Base-by-base conservation (phyloP, 2,797 vertebrate genomes). In the Pseudochirops corinnae region DNA sequence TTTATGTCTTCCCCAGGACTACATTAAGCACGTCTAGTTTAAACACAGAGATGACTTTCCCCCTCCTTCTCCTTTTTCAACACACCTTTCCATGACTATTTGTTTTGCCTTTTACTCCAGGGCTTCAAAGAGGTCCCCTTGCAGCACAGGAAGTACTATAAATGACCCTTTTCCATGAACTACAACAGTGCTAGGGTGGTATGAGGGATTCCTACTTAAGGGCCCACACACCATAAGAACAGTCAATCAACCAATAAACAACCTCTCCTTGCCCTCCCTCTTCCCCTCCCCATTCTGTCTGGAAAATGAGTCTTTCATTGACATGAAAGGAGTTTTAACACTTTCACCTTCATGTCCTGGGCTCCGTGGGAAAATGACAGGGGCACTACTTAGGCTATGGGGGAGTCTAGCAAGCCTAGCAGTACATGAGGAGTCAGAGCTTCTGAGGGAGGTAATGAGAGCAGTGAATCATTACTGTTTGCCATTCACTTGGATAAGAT, bases 381-480 rank as follows among this genome's bases (percentile, higher is more conserved):
- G 60, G 91, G 58, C 39, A 1, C 95, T 98, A 95, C 98, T 98
- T 98, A 67, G 90, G 96, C 97, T 97, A 97, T 95, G 96, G 95
- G 96, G 96, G 97, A 98, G 97, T 98, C 97, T 98, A 97, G 98
- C 97, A 98, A 98, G 97, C 97, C 97, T 95, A 90, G 87, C 93
- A 97, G 97, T 93, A 93, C 94, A 93, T 97, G 96, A 97, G 98
- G 98, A 97, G 96, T 96, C 91, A 95, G 92, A 97, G 97, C 60
- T 97, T 98, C 98, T 97, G 98, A 98, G 93, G 18, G 67, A 97
- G 98, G 97, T 98, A 97, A 97, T 94, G 91, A 94, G 97, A 98
- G 94, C 96, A 98, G 97, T 98, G 97, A 98, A 98, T 98, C 98
- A 98, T 97, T 97, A 97, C 92, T 67, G 57, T 97, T 98, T 98